Conservation (phyloP, 2,888 invertebrate species). For the Spialia ferax region DNA sequence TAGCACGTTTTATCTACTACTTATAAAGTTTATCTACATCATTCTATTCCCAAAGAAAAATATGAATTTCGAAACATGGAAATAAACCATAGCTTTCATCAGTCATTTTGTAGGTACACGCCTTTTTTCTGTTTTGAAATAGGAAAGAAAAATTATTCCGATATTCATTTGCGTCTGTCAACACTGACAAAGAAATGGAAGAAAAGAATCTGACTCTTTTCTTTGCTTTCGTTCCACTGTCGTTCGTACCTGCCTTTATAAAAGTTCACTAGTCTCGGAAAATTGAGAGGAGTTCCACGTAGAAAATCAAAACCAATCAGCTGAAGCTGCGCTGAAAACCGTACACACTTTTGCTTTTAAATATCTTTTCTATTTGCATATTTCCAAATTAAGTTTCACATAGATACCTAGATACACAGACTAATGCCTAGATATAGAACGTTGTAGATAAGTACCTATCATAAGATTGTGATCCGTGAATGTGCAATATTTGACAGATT, state of each 20-base stretch:
- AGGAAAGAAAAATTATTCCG: not conserved
- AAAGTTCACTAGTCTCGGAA: not conserved
- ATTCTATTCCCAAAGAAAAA: no score
- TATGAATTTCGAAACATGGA: no score
- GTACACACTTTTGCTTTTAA: not conserved
- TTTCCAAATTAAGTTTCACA: no score
- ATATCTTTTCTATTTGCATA: not conserved
- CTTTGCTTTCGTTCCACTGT: not conserved
- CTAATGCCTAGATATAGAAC: no score
- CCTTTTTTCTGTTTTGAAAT: not conserved
- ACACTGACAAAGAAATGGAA: not conserved
- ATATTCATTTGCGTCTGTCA: not conserved
- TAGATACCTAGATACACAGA: no score
- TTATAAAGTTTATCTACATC: no score
- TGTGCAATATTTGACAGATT: no score
- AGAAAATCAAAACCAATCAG: slow-evolving; percentile 2
- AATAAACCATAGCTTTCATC: not conserved
- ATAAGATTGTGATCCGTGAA: no score
- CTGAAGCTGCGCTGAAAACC: not conserved
- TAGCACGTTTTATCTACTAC: no score
- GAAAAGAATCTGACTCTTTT: not conserved
- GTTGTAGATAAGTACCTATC: no score
- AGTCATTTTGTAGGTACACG: not conserved
- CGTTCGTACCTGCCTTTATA: slow-evolving; percentile 4
- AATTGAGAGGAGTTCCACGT: not conserved